phyloP scores from a whole-genome alignment of 2,888 invertebrate species.

The Dioctria rufipes region DNA sequence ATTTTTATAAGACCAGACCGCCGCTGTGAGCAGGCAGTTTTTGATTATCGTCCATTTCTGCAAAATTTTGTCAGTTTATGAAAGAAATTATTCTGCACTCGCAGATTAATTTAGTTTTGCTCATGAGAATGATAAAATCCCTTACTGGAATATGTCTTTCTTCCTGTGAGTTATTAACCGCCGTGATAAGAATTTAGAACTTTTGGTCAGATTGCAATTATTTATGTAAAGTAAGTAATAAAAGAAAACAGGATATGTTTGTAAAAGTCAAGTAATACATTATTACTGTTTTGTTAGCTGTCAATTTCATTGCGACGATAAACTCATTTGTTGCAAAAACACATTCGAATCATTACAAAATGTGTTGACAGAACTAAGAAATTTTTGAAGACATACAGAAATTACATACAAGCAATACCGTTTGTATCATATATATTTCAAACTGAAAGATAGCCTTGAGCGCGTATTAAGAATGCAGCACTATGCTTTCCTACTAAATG shows the following conservation, averaged over 20 bases:
- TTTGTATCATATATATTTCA: neutral
- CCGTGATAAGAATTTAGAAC: too few species aligned
- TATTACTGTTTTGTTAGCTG: too few species aligned
- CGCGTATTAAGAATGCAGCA: neutral
- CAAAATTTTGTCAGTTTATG: too few species aligned
- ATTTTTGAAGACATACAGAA: neutral
- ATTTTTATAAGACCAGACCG: too few species aligned
- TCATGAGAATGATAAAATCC: neutral
- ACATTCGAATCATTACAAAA: neutral
- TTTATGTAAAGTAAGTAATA: too few species aligned
- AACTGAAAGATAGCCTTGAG: neutral
- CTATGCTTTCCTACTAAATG: neutral
- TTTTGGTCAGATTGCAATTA: too few species aligned
- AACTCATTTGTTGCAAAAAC: neutral
- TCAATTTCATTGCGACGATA: neutral
- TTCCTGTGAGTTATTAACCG: too few species aligned
- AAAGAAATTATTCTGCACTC: too few species aligned
- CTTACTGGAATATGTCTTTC: neutral
- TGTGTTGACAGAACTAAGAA: neutral
- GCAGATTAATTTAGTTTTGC: neutral
- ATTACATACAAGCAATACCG: neutral
- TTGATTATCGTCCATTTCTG: too few species aligned
- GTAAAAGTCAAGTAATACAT: too few species aligned
- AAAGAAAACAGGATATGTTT: too few species aligned
- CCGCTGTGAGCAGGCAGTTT: too few species aligned